Evolutionary conservation across 1,140 invertebrate species (phyloP).

Genomic region (Dufourea novaeangliae): DNA sequence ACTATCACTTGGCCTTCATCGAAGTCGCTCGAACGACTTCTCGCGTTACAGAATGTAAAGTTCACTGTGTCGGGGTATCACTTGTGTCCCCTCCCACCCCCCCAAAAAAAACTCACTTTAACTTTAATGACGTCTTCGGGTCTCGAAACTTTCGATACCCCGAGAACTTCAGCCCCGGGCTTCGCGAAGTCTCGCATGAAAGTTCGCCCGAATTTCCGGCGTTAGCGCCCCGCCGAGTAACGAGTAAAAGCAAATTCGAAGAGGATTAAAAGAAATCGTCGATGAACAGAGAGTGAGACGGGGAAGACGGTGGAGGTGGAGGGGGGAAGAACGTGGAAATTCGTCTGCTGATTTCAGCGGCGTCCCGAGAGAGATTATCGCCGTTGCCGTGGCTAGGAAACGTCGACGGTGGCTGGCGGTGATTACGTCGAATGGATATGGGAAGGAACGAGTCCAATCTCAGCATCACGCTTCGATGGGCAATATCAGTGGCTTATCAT

Average conservation of each 20-base stretch:
- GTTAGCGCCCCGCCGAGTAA: background rate
- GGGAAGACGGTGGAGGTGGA: too few species aligned
- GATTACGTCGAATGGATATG: constrained; percentile 71
- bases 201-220: background rate
- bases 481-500: constrained; percentile 76
- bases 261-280: constrained; percentile 37
- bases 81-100: background rate
- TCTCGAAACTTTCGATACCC: background rate
- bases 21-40: background rate
- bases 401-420: constrained; percentile 55
- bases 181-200: background rate
- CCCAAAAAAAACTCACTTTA: constrained; percentile 1
- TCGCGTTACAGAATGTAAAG: background rate
- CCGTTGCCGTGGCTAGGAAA: constrained; percentile 45
- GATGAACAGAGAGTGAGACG: constrained; percentile 10
- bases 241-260: constrained; percentile 23
- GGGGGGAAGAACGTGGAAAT: constrained; percentile 67
- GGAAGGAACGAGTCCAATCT: constrained; percentile 73
- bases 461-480: constrained; percentile 71
- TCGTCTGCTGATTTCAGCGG: constrained; percentile 57
- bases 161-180: background rate
- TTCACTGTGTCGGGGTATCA: background rate
- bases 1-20: background rate
- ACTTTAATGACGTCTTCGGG: background rate
- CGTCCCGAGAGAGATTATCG: constrained; percentile 60